phyloP scores from a whole-genome alignment of 1,140 invertebrate genomes.

The Zophobas atratus region DNA sequence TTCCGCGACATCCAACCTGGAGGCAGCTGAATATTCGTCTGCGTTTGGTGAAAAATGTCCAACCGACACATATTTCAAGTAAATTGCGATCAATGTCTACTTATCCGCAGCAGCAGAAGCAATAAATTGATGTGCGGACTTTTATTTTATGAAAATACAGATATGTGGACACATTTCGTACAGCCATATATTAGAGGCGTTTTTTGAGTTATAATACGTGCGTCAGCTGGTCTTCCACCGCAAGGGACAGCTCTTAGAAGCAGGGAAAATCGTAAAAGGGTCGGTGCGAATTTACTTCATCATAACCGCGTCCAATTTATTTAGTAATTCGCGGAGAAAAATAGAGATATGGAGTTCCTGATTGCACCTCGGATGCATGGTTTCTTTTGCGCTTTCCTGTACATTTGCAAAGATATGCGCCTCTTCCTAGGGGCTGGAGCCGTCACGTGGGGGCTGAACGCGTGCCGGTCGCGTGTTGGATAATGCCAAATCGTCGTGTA shows the following conservation, averaged over 20 bases:
- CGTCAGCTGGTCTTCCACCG: conserved; percentile 57
- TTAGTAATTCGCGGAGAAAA: conserved; percentile 9
- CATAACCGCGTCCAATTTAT: conserved; percentile 37
- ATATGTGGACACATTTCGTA: conserved; percentile 59
- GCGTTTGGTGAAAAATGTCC: conserved; percentile 23
- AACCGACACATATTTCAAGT: conserved; percentile 6
- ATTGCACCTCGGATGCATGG: too few relatives aligned
- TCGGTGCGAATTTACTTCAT: conserved; percentile 35
- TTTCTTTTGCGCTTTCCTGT: not conserved
- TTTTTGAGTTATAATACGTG: conserved; percentile 60
- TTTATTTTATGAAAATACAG: conserved; percentile 63
- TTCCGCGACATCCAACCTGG: too few relatives aligned
- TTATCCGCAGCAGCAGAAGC: conserved; percentile 50
- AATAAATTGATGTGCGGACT: conserved; percentile 59
- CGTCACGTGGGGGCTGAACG: conserved; percentile 24
- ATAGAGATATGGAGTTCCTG: conserved; percentile 5
- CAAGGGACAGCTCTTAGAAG: conserved; percentile 37
- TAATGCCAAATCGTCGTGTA: conserved; percentile 47
- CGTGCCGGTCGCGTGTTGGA: conserved; percentile 47
- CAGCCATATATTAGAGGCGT: conserved; percentile 59
- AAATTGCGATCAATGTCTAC: conserved; percentile 48
- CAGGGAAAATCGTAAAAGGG: conserved; percentile 27
- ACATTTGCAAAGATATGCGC: conserved; percentile 17
- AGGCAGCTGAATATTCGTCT: conserved; percentile 19
- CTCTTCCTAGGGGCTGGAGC: conserved; percentile 1